Percentiles rank a stretch among this genome's conserved stretches.
Evolutionary conservation across 2,888 invertebrate genomes (phyloP).

Genomic region (Rhaphigaster nebulosa): DNA sequence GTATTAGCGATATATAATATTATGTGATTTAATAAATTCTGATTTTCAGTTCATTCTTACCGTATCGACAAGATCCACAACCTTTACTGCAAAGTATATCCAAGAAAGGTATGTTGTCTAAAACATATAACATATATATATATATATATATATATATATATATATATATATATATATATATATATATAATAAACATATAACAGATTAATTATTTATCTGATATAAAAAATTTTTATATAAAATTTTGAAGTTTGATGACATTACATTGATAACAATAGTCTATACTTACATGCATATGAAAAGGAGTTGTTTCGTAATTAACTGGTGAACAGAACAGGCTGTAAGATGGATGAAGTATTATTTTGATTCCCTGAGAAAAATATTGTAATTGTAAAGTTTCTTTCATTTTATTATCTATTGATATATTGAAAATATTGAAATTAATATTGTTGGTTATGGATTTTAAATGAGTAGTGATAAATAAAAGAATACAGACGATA

Average conservation of each 20-base stretch:
- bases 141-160: no score
- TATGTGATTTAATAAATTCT: no score
- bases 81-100: slow-evolving; percentile 54
- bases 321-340: neutral
- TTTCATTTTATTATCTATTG: no score
- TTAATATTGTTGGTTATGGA: no score
- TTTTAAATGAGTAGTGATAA: no score
- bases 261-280: neutral
- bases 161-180: no score
- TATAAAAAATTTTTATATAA: neutral
- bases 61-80: slow-evolving; percentile 55
- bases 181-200: no score
- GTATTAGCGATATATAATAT: no score
- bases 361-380: neutral
- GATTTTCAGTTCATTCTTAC: slow-evolving; percentile 24
- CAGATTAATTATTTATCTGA: neutral
- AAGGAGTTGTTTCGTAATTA: slow-evolving; percentile 15
- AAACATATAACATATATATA: no score
- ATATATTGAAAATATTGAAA: no score
- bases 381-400: neutral
- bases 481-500: no score
- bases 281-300: slow-evolving; percentile 20
- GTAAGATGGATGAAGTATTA: neutral
- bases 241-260: neutral
- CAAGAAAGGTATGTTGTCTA: slow-evolving; percentile 54